Evolutionary conservation across 2,888 invertebrate species (phyloP), one percentile per base, ranked within the genome.

Genomic region (Brenthis daphne): DNA sequence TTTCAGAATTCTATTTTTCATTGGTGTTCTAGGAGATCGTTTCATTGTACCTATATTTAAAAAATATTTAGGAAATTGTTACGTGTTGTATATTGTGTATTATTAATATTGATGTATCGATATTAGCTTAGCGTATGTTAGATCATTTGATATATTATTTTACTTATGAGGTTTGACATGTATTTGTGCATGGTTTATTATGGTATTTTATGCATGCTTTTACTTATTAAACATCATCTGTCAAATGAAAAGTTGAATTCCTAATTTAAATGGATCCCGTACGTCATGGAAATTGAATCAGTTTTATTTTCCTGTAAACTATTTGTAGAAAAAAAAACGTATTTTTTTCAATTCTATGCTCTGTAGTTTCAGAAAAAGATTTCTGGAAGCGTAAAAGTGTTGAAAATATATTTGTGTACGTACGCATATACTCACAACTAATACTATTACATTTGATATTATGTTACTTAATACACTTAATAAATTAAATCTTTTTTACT

Each of bases 101-200:
- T 60, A 66, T 55, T 69, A 67, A 58, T 63, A 54, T 48, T 69
- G 64, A 64, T 67, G 57, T 53, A 51, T 68, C 54, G 47, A 60
- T 61, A 64, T 64, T 64, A 61, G 64, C 24, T 61, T 67, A 70
- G 61, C 60, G 53, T 61, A 54, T 29, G n/a, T 53, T 67, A 37
- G 67, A 53, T 56, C 14, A 56, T 65, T 57, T 61, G 37, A 47
- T 65, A 14, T 24, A 57, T 50, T 37, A 64, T 50, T 60, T 50
- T 29, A 64, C 29, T 64, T 65, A 64, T 57, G 53, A 61, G 37
- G 16, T 61, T 70, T 58, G 54, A 58, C 57, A 57, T 68, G 55
- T 68, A 20, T 64, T 6, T 56, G 16, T 70, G 70, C 65, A 70
- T 68, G 70, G 20, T 33, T 16, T 58, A 65, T 56, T 64, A 51